Evolutionary conservation across 2,113 vertebrate genomes (phyloP), one percentile per base, ranked within the genome.

Genomic region (Murina feae): DNA sequence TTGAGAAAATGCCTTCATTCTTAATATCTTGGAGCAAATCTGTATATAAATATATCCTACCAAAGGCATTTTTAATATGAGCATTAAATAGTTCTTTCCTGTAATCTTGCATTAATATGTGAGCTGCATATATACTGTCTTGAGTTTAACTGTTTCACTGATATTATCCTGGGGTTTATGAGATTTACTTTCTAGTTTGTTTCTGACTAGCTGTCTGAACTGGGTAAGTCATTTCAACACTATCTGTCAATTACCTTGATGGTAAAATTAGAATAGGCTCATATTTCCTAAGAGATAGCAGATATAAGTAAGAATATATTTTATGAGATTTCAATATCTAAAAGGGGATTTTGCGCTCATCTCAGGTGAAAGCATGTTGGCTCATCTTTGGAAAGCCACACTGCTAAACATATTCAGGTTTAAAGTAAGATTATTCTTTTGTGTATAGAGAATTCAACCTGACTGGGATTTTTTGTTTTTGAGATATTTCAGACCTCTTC

Each of bases 271-370:
- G 63, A 96, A 94, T 71, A 91, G 49, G 32, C 37, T 80, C 65
- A 49, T 89, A 91, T 86, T 91, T 91, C 55, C 88, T 76, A 93
- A 66, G 65, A 89, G 75, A 89, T 81, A 94, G 60, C 13, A 88
- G 91, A 66, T 10, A 6, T 78, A 78, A 84, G 69, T 49, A 88
- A 28, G n/a, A 94, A 93, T 89, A 79, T 71, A 88, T 83, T 86
- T 92, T 89, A 79, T 74, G 42, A 51, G 69, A 91, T 96, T 53
- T 93, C 55, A 97, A 87, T 95, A 84, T 91, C 80, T 81, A 69
- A 94, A 63, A 87, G 47, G 89, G 82, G 69, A 94, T 86, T 93
- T 93, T 95, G 65, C 84, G 53, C 49, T 96, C 79, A 95, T 87
- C 83, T 91, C 87, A 60, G 20, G 20, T 65, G 87, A 93, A 83